These are phyloP conservation scores for Masticophis lateralis DNA, from an alignment of 2,797 vertebrate genomes.

Conservation along the genomic window DNA sequence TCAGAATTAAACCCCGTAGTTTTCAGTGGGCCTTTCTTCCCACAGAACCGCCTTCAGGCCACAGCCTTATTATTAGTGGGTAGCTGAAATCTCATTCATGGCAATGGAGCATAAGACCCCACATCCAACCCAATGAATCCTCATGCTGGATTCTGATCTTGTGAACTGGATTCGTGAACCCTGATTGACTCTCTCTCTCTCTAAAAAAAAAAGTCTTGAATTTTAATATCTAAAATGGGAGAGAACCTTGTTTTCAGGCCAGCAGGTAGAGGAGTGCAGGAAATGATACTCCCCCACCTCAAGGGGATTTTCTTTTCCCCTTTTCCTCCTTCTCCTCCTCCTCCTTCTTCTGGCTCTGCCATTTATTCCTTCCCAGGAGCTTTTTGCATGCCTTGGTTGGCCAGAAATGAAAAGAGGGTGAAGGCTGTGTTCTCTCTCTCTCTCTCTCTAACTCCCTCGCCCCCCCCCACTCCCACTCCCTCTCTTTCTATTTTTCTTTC, in stretches of 20 bases:
- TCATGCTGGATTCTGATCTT: not conserved
- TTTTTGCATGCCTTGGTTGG: not conserved
- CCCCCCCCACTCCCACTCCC: no score
- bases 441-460: accelerated
- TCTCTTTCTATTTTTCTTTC: no score
- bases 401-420: not conserved
- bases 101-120: not conserved
- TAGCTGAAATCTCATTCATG: not conserved
- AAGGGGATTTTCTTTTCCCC: not conserved
- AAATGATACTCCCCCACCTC: not conserved
- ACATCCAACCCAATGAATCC: not conserved
- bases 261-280: not conserved
- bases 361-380: no score
- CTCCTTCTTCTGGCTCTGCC: not conserved
- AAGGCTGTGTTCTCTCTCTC: not conserved
- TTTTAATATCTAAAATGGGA: not conserved
- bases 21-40: not conserved
- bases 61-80: not conserved
- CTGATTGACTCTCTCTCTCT: not conserved
- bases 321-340: not conserved
- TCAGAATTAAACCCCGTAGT: not conserved
- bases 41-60: not conserved
- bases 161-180: not conserved
- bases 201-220: not conserved
- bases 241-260: not conserved